Evolutionary conservation across 1,140 invertebrate species (phyloP), one percentile per base, ranked within the genome.

Genomic region (Triops longicaudatus): DNA sequence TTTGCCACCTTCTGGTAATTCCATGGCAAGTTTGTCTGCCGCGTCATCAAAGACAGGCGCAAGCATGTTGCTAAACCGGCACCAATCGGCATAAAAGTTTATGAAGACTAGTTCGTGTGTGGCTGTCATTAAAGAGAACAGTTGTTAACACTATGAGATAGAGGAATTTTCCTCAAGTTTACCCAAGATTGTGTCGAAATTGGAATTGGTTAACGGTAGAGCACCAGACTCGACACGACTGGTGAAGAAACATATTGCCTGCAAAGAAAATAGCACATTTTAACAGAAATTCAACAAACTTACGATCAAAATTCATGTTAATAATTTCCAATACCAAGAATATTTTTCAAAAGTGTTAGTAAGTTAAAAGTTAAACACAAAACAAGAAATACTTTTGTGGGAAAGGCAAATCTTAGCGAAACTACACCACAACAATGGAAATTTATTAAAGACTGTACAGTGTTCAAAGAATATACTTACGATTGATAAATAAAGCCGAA

Each of bases 31-130:
- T 88, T 94, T 94, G 81, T 93, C 91, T 26, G 96, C 93, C 41
- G 96, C 92, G 86, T 98, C 95, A 86, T 98, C 95, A 87, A 98
- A 99, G 83, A 98, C 92, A 41, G 98, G 98, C 81, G 93, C 92
- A 82, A 99, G 86, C 83, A 97, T 90, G 86, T 97, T 98, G 87
- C 97, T 99, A 81, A 89, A 90, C 79, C 86, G 83, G 86, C 93
- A 98, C 96, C 96, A 99, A 83, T 98, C 96, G 12, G 97, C 97
- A 87, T 98, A 98, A 86, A 99, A 99, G 86, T 99, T 98, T 79
- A 99, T 92, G 85, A 99, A 94, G 75, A 98, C 96, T 84, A 99
- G 86, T 87, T 99, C 96, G 89, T 95, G 95, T 75, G 90, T 90
- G 78, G 92, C 96, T 98, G 87, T 79, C 91, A 92, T 0, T 82